phyloP scores from a whole-genome alignment of 2,888 invertebrate species.

The Drosophila cognata region DNA sequence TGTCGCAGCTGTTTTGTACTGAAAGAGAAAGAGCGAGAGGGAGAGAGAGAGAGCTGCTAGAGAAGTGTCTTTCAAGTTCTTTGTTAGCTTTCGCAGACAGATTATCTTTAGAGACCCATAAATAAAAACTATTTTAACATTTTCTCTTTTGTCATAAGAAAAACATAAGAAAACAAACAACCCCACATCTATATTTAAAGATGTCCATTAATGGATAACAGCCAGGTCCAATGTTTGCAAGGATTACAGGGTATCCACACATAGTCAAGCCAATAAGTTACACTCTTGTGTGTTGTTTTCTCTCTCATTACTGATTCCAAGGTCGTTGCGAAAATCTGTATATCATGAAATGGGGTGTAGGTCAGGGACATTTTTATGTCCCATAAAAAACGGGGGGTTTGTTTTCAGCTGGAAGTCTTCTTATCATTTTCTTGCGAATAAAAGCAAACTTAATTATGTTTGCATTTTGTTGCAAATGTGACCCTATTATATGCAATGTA shows the following conservation, averaged over 20 bases:
- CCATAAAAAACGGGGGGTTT: conserved; percentile 20
- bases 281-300: not conserved
- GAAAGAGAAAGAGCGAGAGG: not conserved
- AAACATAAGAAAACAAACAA: not conserved
- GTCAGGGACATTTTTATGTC: conserved; percentile 46
- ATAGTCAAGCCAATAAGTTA: not conserved
- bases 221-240: not conserved
- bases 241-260: conserved; percentile 29
- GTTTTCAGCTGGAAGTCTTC: not conserved
- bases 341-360: conserved; percentile 33
- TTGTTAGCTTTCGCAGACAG: conserved; percentile 7
- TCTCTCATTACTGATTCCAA: conserved; percentile 21
- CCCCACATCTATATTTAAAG: not conserved
- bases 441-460: not conserved
- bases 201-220: not conserved
- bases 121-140: conserved; percentile 10
- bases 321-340: conserved; percentile 27
- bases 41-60: not conserved
- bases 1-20: conserved; percentile 26
- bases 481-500: no score
- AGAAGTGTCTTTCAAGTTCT: conserved; percentile 12
- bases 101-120: conserved; percentile 15
- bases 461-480: not conserved
- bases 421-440: not conserved
- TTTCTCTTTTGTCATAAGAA: not conserved